These are phyloP conservation scores for Lordiphosa clarofinis DNA, from an alignment of 1,140 invertebrate genomes.

Conservation along the genomic window DNA sequence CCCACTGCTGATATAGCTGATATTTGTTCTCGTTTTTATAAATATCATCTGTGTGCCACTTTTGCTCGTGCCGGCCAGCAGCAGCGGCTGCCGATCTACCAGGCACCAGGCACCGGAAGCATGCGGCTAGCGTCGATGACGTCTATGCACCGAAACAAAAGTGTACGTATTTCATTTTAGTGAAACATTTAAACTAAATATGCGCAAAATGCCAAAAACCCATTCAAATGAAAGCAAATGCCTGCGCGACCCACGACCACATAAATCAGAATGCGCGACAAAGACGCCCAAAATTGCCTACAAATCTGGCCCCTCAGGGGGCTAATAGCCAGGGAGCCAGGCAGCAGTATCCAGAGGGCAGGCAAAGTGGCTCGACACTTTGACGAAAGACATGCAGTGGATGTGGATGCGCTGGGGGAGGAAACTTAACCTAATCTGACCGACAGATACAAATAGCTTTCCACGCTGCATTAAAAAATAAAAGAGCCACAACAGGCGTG, in stretches of 20 bases:
- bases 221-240: slow-evolving; percentile 37
- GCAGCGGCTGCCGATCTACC: slow-evolving; percentile 12
- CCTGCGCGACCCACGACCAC: slow-evolving; percentile 4
- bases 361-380: slow-evolving; percentile 71
- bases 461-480: slow-evolving; percentile 67
- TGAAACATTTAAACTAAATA: slow-evolving; percentile 63
- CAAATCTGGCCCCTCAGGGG: slow-evolving; percentile 32
- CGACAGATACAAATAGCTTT: slow-evolving; percentile 78
- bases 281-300: slow-evolving; percentile 48
- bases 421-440: slow-evolving; percentile 72
- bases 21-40: slow-evolving; percentile 70
- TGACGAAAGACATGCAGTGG: slow-evolving; percentile 72
- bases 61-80: slow-evolving; percentile 40
- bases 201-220: slow-evolving; percentile 56
- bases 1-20: slow-evolving; percentile 52
- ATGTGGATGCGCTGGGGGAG: slow-evolving; percentile 7
- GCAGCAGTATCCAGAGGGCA: slow-evolving; percentile 3
- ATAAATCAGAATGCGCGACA: slow-evolving; percentile 67
- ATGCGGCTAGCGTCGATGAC: slow-evolving; percentile 54
- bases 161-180: slow-evolving; percentile 25
- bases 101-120: slow-evolving; percentile 66
- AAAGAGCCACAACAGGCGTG: slow-evolving; percentile 57
- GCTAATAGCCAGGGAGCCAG: slow-evolving; percentile 34
- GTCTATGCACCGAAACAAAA: slow-evolving; percentile 52
- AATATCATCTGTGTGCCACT: slow-evolving; percentile 68